These are phyloP conservation scores for Leucopsar rothschildi DNA, from an alignment of 2,113 vertebrate species.

Conservation along the genomic window DNA sequence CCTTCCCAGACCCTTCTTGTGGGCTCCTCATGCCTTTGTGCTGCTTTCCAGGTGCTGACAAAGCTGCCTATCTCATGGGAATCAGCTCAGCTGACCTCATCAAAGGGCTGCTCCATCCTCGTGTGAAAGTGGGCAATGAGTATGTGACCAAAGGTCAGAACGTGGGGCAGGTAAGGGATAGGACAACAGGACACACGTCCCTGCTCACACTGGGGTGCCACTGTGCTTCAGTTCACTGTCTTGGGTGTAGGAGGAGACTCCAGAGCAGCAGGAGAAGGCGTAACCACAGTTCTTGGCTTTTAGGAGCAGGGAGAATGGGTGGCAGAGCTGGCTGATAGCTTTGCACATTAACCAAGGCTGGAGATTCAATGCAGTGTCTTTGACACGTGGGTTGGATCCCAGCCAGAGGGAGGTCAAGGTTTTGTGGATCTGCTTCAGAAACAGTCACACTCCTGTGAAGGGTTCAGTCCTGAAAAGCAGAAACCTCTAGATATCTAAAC, in stretches of 20 bases:
- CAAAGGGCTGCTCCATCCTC: conserved; percentile 90
- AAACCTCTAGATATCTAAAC: background rate
- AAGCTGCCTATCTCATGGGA: conserved; percentile 94
- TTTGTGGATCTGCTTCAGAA: background rate
- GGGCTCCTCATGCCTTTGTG: background rate
- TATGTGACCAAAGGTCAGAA: conserved; percentile 94
- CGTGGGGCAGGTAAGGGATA: conserved; percentile 84
- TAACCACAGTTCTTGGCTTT: background rate
- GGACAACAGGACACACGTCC: background rate
- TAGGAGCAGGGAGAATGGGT: background rate
- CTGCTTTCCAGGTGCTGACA: conserved; percentile 84
- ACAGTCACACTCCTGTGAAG: background rate
- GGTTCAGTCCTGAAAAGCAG: background rate
- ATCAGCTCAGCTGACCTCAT: conserved; percentile 93
- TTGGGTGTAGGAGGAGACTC: background rate
- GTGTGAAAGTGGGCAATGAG: conserved; percentile 94
- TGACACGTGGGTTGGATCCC: background rate
- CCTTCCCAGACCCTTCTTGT: background rate
- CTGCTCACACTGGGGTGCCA: background rate
- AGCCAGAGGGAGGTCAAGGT: background rate
- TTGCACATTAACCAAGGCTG: background rate
- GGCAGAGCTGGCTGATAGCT: background rate
- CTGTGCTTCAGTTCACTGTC: background rate
- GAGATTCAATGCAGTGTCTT: background rate
- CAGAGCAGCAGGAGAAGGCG: background rate